Conservation (phyloP, 2,888 invertebrate genomes). For the Danaus chrysippus region DNA sequence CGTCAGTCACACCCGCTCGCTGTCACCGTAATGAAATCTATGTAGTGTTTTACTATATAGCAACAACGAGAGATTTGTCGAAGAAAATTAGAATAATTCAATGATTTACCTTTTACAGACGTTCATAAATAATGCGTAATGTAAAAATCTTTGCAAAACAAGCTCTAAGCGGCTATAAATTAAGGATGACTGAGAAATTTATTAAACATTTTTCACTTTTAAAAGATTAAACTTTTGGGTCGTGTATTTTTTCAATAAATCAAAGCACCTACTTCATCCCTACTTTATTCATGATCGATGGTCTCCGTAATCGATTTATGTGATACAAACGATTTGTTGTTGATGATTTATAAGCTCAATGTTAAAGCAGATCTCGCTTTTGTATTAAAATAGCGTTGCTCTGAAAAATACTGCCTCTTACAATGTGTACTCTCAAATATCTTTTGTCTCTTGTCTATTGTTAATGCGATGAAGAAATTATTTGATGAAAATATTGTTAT, state of each 20-base stretch:
- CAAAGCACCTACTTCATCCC: conserved; percentile 29
- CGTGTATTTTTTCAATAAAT: conserved; percentile 15
- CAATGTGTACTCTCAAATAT: conserved; percentile 34
- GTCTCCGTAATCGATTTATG: conserved; percentile 53
- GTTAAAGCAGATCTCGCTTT: conserved; percentile 56
- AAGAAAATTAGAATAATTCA: too few relatives aligned
- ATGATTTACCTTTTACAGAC: too few relatives aligned
- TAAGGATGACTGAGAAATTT: too few relatives aligned
- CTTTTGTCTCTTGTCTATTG: conserved; percentile 1
- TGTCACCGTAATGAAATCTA: background rate
- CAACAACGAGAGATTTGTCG: too few relatives aligned
- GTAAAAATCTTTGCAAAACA: too few relatives aligned
- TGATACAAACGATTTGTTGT: conserved; percentile 46
- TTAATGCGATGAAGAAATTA: background rate
- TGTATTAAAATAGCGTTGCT: conserved; percentile 53
- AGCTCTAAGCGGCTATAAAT: too few relatives aligned
- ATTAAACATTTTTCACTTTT: too few relatives aligned
- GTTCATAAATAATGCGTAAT: too few relatives aligned
- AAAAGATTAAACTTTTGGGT: too few relatives aligned
- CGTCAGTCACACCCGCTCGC: background rate
- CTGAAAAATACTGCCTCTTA: conserved; percentile 56
- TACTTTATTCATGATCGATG: conserved; percentile 53
- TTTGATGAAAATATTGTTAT: conserved; percentile 3
- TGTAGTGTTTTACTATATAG: background rate
- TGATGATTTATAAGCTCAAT: conserved; percentile 64